phyloP scores from a whole-genome alignment of 2,888 invertebrate species.

The Chironomus tentans region DNA sequence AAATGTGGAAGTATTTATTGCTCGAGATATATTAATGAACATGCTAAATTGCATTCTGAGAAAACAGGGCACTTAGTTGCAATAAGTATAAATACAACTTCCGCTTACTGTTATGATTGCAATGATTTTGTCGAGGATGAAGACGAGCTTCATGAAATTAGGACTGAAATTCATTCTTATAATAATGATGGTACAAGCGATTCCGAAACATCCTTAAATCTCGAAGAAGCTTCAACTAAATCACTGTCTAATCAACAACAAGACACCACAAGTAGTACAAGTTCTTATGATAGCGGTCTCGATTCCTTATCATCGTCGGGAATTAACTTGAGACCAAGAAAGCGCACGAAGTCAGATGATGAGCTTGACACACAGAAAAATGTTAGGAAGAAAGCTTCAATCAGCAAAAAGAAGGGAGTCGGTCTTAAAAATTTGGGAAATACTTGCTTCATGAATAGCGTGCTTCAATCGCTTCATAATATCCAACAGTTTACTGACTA shows the following conservation, averaged over 20 bases:
- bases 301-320: conserved; percentile 31
- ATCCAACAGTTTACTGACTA: conserved; percentile 76
- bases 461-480: conserved; percentile 73
- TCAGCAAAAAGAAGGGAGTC: conserved; percentile 48
- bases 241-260: conserved; percentile 30
- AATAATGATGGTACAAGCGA: conserved; percentile 37
- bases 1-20: conserved; percentile 65
- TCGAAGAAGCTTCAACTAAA: conserved; percentile 29
- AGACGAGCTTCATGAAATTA: conserved; percentile 47
- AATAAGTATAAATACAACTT: conserved; percentile 64
- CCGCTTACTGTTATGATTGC: conserved; percentile 74
- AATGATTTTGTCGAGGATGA: conserved; percentile 68
- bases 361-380: conserved; percentile 29
- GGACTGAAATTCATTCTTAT: conserved; percentile 41
- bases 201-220: conserved; percentile 39
- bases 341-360: conserved; percentile 34
- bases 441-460: conserved; percentile 81
- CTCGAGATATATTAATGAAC: conserved; percentile 67
- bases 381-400: neutral
- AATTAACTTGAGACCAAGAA: conserved; percentile 32
- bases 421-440: conserved; percentile 74
- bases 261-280: conserved; percentile 33
- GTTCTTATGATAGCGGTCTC: conserved; percentile 34
- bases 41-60: conserved; percentile 62
- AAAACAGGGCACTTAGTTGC: conserved; percentile 58